Evolutionary conservation across 2,797 vertebrate species (phyloP), one percentile per base, ranked within the genome.

Genomic region (Orestias chungarensis): DNA sequence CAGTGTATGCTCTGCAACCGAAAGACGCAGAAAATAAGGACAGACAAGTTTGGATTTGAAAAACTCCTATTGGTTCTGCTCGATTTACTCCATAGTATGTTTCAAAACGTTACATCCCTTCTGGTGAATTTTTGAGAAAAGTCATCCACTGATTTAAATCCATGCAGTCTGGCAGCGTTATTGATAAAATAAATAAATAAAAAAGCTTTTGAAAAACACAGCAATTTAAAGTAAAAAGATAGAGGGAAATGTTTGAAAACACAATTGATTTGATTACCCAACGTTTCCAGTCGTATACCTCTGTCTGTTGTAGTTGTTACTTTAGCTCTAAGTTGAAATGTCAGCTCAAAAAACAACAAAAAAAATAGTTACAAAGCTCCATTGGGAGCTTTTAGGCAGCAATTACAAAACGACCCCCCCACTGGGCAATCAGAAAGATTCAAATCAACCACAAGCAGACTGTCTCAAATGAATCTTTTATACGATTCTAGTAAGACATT

Each of bases 401-500:
- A 76, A 83, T 87, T 84, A 85, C 66, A 76, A 84, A 66, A 82
- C 71, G 25, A 76, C 54, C 35, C 31, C 71, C 85, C 86, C 31
- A 57, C 71, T 62, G 86, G 86, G 86, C 17, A 54, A 72, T 68
- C 78, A 80, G 59, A 88, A 90, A 88, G 73, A 81, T 80, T 85
- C 74, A 88, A 89, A 90, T 90, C 84, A 82, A 86, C 79, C 78
- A 89, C 82, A 71, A 82, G 64, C 82, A 81, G 70, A 81, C 82
- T 25, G 29, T 78, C 74, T 85, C 74, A 71, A 81, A 67, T 74
- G 66, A 64, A 76, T 70, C 31, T 3, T 76, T 66, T 73, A 66
- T 46, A 31, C 1, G 68, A 77, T 40, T 69, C 70, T 68, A 72
- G 68, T 35, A 70, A 80, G 85, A 18, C 66, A 38, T 55, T 83